Evolutionary conservation across 1,140 invertebrate species (phyloP).

Genomic region (Charaxes varanes): DNA sequence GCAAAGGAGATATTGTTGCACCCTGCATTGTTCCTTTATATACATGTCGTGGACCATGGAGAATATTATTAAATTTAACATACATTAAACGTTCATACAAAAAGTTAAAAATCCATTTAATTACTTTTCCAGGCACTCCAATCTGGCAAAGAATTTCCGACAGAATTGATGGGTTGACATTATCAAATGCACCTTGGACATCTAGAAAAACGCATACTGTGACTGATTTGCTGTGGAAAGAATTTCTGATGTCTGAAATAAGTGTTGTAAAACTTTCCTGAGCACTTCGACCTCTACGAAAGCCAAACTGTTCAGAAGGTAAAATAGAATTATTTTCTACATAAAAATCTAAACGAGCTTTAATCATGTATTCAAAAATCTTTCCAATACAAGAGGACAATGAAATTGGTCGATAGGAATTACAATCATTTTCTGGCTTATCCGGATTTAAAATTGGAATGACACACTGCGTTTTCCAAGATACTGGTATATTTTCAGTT

Average conservation of each 20-base stretch:
- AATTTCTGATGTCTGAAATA: conserved; percentile 18
- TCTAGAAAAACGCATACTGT: conserved; percentile 22
- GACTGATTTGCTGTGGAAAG: not conserved
- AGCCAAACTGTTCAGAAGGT: conserved; percentile 16
- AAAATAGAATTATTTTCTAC: conserved; percentile 13
- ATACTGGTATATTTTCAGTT: no score
- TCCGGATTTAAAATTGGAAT: conserved; percentile 24
- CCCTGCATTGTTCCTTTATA: conserved; percentile 30
- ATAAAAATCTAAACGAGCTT: conserved; percentile 17
- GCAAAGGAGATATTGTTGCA: conserved; percentile 23
- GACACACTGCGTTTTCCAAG: no score
- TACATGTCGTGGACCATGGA: conserved; percentile 21
- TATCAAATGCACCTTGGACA: conserved; percentile 25
- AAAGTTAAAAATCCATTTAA: conserved; percentile 19
- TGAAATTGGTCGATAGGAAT: conserved; percentile 22
- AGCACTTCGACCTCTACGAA: conserved; percentile 10
- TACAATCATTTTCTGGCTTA: conserved; percentile 13
- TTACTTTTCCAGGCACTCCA: conserved; percentile 15
- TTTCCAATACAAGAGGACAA: conserved; percentile 26
- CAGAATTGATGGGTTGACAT: conserved; percentile 15
- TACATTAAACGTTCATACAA: conserved; percentile 19
- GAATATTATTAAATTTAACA: conserved; percentile 26
- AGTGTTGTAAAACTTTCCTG: conserved; percentile 15
- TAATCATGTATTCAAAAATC: conserved; percentile 24
- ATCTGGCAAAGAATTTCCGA: conserved; percentile 7